These are phyloP conservation scores for Ciconia maguari DNA, from an alignment of 2,113 vertebrate genomes.

Conservation along the genomic window DNA sequence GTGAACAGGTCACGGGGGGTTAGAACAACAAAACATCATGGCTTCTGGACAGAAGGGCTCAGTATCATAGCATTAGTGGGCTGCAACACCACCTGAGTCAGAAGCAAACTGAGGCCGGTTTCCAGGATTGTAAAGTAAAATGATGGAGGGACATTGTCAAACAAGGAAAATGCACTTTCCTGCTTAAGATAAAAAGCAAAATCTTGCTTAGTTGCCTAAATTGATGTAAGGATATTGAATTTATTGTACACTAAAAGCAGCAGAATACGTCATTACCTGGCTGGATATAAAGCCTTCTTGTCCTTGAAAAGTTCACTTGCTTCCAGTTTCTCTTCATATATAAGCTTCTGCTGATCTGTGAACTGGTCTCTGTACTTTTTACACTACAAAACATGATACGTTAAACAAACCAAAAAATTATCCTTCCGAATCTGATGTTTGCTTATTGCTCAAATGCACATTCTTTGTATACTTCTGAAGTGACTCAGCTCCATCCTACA, in stretches of 20 bases:
- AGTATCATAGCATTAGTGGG: not conserved
- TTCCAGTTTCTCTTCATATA: slow-evolving; percentile 96
- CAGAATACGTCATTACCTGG: slow-evolving; percentile 79
- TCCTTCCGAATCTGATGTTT: slow-evolving; percentile 16
- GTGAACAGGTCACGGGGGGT: rapidly evolving
- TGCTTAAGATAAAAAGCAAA: not conserved
- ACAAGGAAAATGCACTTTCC: not conserved
- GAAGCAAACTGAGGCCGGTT: not conserved
- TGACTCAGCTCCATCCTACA: slow-evolving; percentile 17
- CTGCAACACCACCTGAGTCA: not conserved
- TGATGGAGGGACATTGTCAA: not conserved
- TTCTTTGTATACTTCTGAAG: slow-evolving; percentile 30
- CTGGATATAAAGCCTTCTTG: slow-evolving; percentile 95
- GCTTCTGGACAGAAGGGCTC: not conserved
- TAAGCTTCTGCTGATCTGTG: slow-evolving; percentile 91
- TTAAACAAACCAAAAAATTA: slow-evolving; percentile 11
- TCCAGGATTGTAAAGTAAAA: not conserved
- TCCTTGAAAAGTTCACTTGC: slow-evolving; percentile 98
- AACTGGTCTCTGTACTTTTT: slow-evolving; percentile 95
- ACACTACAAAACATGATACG: slow-evolving; percentile 78
- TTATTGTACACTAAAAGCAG: not conserved
- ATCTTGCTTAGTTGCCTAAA: not conserved
- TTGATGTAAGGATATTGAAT: not conserved
- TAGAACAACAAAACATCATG: not conserved
- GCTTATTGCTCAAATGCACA: slow-evolving; percentile 39